These are phyloP conservation scores for Neuroscelio doddi DNA, from an alignment of 2,888 invertebrate species.

Conservation along the genomic window DNA sequence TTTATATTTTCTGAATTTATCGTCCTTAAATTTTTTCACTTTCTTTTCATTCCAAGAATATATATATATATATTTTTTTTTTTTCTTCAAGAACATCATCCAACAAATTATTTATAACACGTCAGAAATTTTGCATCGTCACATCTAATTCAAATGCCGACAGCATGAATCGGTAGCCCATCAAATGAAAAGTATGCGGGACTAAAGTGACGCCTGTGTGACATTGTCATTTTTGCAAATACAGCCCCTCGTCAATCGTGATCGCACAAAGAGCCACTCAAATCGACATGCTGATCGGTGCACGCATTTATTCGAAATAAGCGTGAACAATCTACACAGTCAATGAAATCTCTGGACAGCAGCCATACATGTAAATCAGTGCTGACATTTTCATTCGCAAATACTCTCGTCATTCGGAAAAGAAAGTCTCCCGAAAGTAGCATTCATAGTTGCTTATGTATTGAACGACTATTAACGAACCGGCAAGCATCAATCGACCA, in stretches of 20 bases:
- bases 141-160: too few species aligned
- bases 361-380: too few species aligned
- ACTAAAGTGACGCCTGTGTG: too few species aligned
- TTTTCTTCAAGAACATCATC: background rate
- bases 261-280: conserved; percentile 4
- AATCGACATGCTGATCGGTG: background rate
- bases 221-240: too few species aligned
- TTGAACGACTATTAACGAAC: background rate
- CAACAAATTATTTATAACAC: background rate
- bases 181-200: background rate
- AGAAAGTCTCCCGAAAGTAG: background rate
- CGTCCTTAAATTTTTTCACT: too few species aligned
- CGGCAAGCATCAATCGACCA: conserved; percentile 2
- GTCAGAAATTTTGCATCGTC: background rate
- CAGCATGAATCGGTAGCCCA: background rate
- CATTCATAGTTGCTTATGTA: background rate
- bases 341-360: conserved; percentile 1
- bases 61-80: too few species aligned
- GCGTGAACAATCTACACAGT: conserved; percentile 1
- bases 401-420: background rate
- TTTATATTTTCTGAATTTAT: conserved; percentile 4
- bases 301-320: background rate
- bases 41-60: too few species aligned
- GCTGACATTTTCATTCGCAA: conserved; percentile 1
- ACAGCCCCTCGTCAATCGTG: too few species aligned